Evolutionary conservation across 2,888 invertebrate species (phyloP).

Genomic region (Chirona hameri): DNA sequence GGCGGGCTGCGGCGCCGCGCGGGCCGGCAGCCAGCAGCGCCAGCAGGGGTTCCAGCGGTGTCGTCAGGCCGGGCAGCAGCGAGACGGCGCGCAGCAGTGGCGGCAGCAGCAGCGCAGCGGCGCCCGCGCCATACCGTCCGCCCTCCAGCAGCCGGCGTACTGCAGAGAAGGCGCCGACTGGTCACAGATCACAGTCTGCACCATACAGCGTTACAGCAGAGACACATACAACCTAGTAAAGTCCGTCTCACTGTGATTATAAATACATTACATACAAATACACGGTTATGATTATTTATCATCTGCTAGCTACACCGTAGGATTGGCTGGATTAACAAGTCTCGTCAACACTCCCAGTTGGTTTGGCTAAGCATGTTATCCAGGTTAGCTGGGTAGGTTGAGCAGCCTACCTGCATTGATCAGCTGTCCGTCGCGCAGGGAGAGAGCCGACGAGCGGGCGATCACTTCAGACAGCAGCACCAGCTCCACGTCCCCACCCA

Average conservation of each 20-base stretch:
- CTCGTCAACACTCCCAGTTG: no score
- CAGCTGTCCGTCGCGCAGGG: not conserved
- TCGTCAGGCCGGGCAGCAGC: not conserved
- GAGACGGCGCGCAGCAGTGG: constrained; percentile 22
- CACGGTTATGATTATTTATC: no score
- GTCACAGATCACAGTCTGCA: no score
- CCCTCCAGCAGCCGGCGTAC: not conserved
- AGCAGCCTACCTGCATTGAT: not conserved
- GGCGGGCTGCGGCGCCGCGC: not conserved
- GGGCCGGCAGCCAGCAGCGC: not conserved
- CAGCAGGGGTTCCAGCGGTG: not conserved
- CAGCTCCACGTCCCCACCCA: not conserved
- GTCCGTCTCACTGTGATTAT: no score
- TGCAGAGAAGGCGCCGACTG: not conserved
- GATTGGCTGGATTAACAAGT: no score
- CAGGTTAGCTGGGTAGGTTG: no score
- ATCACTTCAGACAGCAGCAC: not conserved
- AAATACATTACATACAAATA: no score
- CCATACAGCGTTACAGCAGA: no score
- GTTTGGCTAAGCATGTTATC: no score
- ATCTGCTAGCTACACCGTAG: no score
- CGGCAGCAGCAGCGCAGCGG: not conserved
- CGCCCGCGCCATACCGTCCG: not conserved
- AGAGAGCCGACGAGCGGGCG: not conserved
- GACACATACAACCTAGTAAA: no score